Conservation (phyloP, 2,888 invertebrate genomes). For the Yponomeuta sedellus region DNA sequence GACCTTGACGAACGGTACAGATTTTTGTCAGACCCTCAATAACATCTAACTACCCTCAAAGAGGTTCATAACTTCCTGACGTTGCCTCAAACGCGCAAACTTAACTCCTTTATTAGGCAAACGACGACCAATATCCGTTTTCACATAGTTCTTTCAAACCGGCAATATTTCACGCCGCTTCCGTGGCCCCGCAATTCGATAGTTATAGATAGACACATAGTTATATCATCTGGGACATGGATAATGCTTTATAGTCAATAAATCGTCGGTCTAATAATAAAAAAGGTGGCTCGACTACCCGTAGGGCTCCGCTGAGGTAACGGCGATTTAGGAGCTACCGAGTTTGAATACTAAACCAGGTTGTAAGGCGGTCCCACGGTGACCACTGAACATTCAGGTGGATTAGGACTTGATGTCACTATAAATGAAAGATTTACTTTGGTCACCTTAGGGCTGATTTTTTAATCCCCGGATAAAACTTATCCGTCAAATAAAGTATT, state of each 20-base stretch:
- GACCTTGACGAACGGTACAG: too few relatives aligned
- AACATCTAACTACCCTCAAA: too few relatives aligned
- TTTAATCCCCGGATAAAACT: too few relatives aligned
- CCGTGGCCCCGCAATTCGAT: conserved; percentile 6
- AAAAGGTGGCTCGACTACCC: conserved; percentile 19
- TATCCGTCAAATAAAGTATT: too few relatives aligned
- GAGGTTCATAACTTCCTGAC: not conserved
- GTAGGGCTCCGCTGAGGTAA: not conserved
- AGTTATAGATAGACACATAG: conserved; percentile 1
- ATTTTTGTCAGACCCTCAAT: too few relatives aligned
- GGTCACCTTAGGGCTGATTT: too few relatives aligned
- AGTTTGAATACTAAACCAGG: not conserved
- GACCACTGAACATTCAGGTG: too few relatives aligned
- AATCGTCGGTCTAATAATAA: conserved; percentile 28
- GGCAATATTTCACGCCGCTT: conserved; percentile 14
- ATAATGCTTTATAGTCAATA: conserved; percentile 22
- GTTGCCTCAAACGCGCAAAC: not conserved
- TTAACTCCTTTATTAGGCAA: not conserved
- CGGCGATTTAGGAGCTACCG: not conserved
- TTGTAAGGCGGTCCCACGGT: not conserved
- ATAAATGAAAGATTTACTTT: too few relatives aligned
- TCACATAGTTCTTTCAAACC: not conserved
- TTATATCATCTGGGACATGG: conserved; percentile 15
- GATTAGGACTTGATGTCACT: too few relatives aligned
- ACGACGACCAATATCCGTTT: not conserved